Evolutionary conservation across 2,888 invertebrate genomes (phyloP).

Genomic region (Nymphalis c-album): DNA sequence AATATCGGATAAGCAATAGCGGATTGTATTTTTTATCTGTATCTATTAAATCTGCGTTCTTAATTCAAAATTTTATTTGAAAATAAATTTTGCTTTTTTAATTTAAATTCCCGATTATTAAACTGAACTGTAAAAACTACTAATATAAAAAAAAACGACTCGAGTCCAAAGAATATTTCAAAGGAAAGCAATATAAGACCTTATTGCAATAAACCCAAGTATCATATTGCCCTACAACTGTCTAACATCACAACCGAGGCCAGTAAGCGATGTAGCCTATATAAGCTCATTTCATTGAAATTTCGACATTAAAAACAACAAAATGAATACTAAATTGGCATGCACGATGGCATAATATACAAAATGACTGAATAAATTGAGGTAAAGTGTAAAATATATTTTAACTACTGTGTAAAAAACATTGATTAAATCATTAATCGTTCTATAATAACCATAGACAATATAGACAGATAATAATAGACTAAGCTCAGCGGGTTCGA

Average conservation of each 20-base stretch:
- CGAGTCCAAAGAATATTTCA: constrained; percentile 47
- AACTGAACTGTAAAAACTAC: not conserved
- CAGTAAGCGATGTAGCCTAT: constrained; percentile 52
- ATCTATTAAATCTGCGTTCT: too few relatives aligned
- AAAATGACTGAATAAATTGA: constrained; percentile 35
- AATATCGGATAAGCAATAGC: too few relatives aligned
- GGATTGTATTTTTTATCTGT: too few relatives aligned
- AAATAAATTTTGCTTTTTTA: too few relatives aligned
- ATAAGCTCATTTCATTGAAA: constrained; percentile 61
- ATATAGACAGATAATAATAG: not conserved
- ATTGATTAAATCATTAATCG: constrained; percentile 12
- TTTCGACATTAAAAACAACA: constrained; percentile 45
- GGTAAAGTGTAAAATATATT: constrained; percentile 39
- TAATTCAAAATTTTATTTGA: too few relatives aligned
- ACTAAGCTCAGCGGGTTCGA: too few relatives aligned
- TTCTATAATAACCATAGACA: constrained; percentile 20
- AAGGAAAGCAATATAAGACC: constrained; percentile 48
- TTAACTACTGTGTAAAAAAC: constrained; percentile 31
- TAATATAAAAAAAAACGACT: constrained; percentile 1
- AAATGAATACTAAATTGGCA: constrained; percentile 44
- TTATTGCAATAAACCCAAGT: constrained; percentile 45
- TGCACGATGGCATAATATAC: constrained; percentile 53
- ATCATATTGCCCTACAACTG: constrained; percentile 55
- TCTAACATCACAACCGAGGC: constrained; percentile 64
- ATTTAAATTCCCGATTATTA: not conserved